A percentile compares a stretch with the other conserved stretches of the same genome.
Conservation (phyloP, 2,113 vertebrate species). For the Gadus chalcogrammus region DNA sequence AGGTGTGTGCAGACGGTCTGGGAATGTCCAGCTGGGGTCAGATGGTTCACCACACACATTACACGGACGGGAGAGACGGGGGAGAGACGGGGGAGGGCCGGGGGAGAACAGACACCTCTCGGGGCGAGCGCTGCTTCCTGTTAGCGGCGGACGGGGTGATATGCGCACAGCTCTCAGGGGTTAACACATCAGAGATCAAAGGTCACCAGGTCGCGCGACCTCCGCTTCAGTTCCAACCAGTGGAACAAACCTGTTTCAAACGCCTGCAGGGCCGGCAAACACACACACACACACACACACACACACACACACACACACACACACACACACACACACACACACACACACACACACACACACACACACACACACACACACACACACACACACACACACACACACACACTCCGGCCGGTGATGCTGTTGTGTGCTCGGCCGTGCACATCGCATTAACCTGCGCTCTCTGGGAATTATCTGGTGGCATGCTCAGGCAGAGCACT, state of each 20-base stretch:
- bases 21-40: slow-evolving; percentile 58
- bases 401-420: background rate
- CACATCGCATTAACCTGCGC: slow-evolving; percentile 23
- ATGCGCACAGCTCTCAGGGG: slow-evolving; percentile 42
- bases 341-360: slow-evolving; percentile 20
- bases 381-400: too few species aligned
- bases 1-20: slow-evolving; percentile 52
- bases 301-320: too few species aligned
- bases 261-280: slow-evolving; percentile 24
- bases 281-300: background rate
- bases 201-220: slow-evolving; percentile 43
- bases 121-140: slow-evolving; percentile 58
- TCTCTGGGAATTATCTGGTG: slow-evolving; percentile 27
- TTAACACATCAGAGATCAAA: slow-evolving; percentile 57
- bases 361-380: too few species aligned
- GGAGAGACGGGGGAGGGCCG: background rate
- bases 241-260: slow-evolving; percentile 64
- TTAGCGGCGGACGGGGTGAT: slow-evolving; percentile 47
- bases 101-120: slow-evolving; percentile 50
- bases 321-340: too few species aligned
- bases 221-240: slow-evolving; percentile 57
- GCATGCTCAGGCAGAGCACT: slow-evolving; percentile 1
- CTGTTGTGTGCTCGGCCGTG: slow-evolving; percentile 20
- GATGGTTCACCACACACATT: slow-evolving; percentile 36
- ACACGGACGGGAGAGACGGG: slow-evolving; percentile 33